Conservation (phyloP, 1,140 invertebrate genomes). For the Sitodiplosis mosellana region DNA sequence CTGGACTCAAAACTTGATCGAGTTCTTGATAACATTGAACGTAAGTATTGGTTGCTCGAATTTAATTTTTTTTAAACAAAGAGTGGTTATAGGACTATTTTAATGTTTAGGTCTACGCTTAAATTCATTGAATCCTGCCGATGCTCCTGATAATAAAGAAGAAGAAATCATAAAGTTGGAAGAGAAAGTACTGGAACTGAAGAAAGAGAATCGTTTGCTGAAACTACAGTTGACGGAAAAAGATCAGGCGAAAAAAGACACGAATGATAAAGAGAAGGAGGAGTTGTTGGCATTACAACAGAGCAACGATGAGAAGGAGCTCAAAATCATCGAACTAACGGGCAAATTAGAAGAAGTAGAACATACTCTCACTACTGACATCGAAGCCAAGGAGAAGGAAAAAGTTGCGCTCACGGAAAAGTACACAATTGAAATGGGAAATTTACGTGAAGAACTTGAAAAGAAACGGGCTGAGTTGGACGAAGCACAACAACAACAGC, state of each 20-base stretch:
- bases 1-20: constrained; percentile 6
- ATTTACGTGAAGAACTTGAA: too few species aligned
- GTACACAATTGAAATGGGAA: too few species aligned
- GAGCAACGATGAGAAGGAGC: too few species aligned
- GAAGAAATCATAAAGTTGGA: constrained; percentile 17
- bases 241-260: neutral
- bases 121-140: neutral
- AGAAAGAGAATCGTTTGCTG: constrained; percentile 14
- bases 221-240: neutral
- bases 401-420: too few species aligned
- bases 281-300: too few species aligned
- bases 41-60: neutral
- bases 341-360: too few species aligned
- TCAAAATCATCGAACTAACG: too few species aligned
- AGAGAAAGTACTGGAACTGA: constrained; percentile 14
- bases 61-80: neutral
- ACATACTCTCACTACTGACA: too few species aligned
- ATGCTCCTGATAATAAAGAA: constrained; percentile 5
- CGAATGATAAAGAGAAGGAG: neutral
- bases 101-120: neutral
- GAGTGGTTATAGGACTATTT: neutral
- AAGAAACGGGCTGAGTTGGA: too few species aligned
- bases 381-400: too few species aligned
- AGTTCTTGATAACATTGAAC: constrained; percentile 7
- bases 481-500: too few species aligned